Evolutionary conservation across 2,797 vertebrate genomes (phyloP), one percentile per base, ranked within the genome.

Genomic region (Ctenosaura bakeri): DNA sequence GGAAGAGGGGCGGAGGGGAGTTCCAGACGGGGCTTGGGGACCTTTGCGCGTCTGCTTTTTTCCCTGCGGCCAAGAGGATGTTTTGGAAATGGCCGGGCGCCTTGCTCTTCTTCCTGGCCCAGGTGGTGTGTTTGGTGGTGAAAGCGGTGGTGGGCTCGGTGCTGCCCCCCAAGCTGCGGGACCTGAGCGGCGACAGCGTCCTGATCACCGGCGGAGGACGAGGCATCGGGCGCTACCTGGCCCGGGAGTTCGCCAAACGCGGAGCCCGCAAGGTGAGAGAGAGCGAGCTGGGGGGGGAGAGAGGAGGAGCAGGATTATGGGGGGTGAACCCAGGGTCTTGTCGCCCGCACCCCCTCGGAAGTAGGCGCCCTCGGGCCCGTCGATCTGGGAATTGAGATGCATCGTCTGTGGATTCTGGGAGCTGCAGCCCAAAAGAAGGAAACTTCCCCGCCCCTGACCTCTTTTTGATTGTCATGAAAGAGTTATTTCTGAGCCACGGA

Each of bases 131-230:
- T 66, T 96, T 97, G 90, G 94, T 98, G 93, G 92, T 97, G 56
- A 98, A 97, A 83, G 98, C 98, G 0, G 96, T 97, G 62, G 94
- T 98, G 93, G 95, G 96, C 42, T 90, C 96, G 94, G 90, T 99
- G 95, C 86, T 98, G 92, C 98, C 99, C 32, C 96, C 96, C 96
- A 96, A 95, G 85, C 97, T 97, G 90, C 98, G 98, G 92, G 98
- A 98, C 95, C 97, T 99, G 97, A 91, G 95, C 93, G 96, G 94
- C 95, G 99, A 99, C 94, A 98, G 96, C 94, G 98, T 99, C 71
- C 97, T 99, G 95, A 97, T 99, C 97, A 99, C 99, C 86, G 99
- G 99, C 22, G 99, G 99, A 87, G 99, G 99, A 95, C 96, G 99
- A 90, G 99, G 99, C 96, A 99, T 99, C 96, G 99, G 99, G 1